Evolutionary conservation across 1,140 invertebrate species (phyloP).

Genomic region (Xylocopa sonorina): DNA sequence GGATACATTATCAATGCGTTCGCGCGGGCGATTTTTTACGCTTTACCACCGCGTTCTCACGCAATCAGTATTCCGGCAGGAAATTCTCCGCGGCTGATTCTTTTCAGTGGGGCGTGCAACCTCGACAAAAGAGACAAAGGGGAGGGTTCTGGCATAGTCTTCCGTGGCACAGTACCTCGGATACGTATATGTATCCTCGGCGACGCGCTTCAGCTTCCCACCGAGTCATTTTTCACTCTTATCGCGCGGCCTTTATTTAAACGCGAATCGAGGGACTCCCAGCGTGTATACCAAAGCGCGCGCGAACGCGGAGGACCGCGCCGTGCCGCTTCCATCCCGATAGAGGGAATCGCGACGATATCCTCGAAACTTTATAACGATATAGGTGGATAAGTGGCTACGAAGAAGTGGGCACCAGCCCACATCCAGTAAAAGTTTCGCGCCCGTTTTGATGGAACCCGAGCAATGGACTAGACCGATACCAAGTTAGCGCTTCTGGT

Average conservation of each 20-base stretch:
- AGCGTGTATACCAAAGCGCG: constrained; percentile 50
- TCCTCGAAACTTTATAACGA: constrained; percentile 65
- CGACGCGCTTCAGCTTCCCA: constrained; percentile 48
- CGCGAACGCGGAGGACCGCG: background rate
- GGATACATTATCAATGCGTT: background rate
- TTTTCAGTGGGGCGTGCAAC: constrained; percentile 33
- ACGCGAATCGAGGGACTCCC: constrained; percentile 23
- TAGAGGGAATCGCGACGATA: constrained; percentile 63
- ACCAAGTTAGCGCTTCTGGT: constrained; percentile 69
- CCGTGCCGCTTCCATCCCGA: constrained; percentile 34
- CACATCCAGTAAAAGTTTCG: constrained; percentile 63
- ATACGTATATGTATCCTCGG: constrained; percentile 38
- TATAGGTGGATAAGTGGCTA: constrained; percentile 53
- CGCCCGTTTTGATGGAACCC: constrained; percentile 69
- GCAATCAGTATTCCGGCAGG: constrained; percentile 4
- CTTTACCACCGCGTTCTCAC: background rate
- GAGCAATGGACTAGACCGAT: constrained; percentile 66
- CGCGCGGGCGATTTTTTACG: background rate
- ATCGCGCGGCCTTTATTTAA: constrained; percentile 64
- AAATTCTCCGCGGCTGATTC: constrained; percentile 35
- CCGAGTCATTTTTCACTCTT: constrained; percentile 67
- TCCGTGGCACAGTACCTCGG: constrained; percentile 22
- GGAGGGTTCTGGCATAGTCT: constrained; percentile 27
- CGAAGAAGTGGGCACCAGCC: constrained; percentile 42
- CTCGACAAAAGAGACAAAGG: constrained; percentile 56